Base-by-base conservation (phyloP, 2,888 invertebrate species). In the Sesia apiformis region DNA sequence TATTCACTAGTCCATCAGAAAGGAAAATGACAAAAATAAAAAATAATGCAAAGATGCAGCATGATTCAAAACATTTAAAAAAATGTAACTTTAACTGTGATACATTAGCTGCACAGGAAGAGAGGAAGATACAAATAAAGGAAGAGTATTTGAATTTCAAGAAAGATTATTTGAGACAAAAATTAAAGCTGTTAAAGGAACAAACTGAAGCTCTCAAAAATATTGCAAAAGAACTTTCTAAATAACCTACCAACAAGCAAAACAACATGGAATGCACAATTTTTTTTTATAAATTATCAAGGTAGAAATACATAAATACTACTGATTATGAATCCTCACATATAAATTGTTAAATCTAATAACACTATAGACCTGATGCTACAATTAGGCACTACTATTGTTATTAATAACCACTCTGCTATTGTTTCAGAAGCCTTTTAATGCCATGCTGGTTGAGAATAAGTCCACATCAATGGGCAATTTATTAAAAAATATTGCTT, bases 91-190 rank as follows among this genome's bases (percentile, higher is more conserved):
- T 84, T 52, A 86, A 81, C 63, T 86, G 85, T 77, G 78, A 87
- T 58, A 59, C 76, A 52, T 61, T 88, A 57, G 78, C 84, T 39
- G 65, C 66, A 23, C 78, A 81, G 52, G 88, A 88, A 59, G 73
- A 81, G 63, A 73, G 69, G 53, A 88, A 87, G 60, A 63, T 82
- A 53, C 68, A 81, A 58, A 70, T 87, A 0, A 87, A 88, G 60
- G 82, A 86, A 59, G 84, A 86, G 55, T 88, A 84, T 65, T 76
- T 81, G 8, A 82, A 72, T 60, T 88, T 85, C 58, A 86, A 81
- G 67, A 87, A 86, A 60, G 82, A 85, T 57, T 88, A 88, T 69
- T 72, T 87, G 42, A 78, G 65, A 57, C 81, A 88, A 59, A 88
- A 88, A 60, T 66, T 88, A 53, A 70, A 77, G 59, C 53, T 85